phyloP scores from a whole-genome alignment of 2,888 invertebrate genomes.

The Spodoptera exigua region DNA sequence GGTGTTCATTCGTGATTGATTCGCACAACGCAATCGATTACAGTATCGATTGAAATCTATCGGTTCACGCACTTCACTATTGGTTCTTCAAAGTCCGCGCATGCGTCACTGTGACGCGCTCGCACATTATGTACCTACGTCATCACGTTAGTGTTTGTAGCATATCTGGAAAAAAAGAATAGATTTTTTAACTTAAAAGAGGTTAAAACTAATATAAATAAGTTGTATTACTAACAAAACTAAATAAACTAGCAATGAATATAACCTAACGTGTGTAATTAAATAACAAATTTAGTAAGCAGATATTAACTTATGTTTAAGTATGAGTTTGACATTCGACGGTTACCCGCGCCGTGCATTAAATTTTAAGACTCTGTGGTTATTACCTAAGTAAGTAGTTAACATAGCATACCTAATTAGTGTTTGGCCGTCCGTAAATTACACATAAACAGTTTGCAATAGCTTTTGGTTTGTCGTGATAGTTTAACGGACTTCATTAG shows the following conservation, averaged over 20 bases:
- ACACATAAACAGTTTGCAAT: conserved; percentile 8
- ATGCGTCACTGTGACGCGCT: conserved; percentile 76
- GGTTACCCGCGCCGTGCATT: too few relatives aligned
- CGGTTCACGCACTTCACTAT: conserved; percentile 74
- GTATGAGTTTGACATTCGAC: too few relatives aligned
- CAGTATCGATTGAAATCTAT: conserved; percentile 56
- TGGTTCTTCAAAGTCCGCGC: conserved; percentile 67
- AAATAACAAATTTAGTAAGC: too few relatives aligned
- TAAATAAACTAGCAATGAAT: too few relatives aligned
- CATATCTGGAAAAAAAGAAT: conserved; percentile 72
- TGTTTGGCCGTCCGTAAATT: conserved; percentile 10
- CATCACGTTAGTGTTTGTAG: conserved; percentile 76
- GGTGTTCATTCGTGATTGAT: conserved; percentile 81
- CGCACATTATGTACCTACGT: conserved; percentile 70
- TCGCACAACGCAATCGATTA: conserved; percentile 56
- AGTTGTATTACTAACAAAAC: too few relatives aligned
- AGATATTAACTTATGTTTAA: too few relatives aligned
- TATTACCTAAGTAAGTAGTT: neutral
- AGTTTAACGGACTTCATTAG: conserved; percentile 47
- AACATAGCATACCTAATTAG: conserved; percentile 16
- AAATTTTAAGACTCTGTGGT: too few relatives aligned
- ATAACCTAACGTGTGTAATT: too few relatives aligned
- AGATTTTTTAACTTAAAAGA: conserved; percentile 7
- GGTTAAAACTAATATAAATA: neutral
- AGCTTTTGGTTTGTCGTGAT: conserved; percentile 44